These are phyloP conservation scores for Gobiocypris rarus DNA, from an alignment of 2,113 vertebrate genomes.

Conservation along the genomic window DNA sequence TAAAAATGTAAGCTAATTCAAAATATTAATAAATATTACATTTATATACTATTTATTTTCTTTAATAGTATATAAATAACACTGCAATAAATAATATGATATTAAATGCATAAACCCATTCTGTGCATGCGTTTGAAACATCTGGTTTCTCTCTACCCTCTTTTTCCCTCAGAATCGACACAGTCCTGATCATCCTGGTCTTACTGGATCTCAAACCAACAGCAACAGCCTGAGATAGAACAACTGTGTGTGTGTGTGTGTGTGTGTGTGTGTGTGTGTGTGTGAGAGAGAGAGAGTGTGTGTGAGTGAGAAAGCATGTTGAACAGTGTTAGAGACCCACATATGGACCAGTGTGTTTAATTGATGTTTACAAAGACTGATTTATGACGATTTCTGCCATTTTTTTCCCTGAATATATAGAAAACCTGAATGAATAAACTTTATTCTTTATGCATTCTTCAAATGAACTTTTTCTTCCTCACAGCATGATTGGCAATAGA, in stretches of 20 bases:
- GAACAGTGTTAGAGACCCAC: slow-evolving; percentile 17
- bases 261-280: slow-evolving; percentile 45
- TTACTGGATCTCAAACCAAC: slow-evolving; percentile 92
- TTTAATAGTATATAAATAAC: too few species aligned
- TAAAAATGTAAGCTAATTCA: too few species aligned
- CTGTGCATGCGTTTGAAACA: not conserved
- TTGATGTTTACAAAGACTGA: not conserved
- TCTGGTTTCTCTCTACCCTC: not conserved
- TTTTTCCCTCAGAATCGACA: slow-evolving; percentile 85
- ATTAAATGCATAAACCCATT: too few species aligned
- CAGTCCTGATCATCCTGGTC: slow-evolving; percentile 92
- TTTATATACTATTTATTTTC: too few species aligned
- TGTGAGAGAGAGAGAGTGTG: not conserved
- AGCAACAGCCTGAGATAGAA: slow-evolving; percentile 92
- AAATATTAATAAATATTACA: too few species aligned
- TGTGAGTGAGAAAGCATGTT: slow-evolving; percentile 25
- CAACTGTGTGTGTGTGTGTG: slow-evolving; percentile 46
- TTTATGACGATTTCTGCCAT: slow-evolving; percentile 35
- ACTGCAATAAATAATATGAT: too few species aligned
- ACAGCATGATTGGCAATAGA: not conserved
- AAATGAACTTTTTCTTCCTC: not conserved
- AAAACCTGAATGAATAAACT: slow-evolving; percentile 46
- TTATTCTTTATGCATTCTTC: slow-evolving; percentile 18
- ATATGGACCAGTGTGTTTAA: slow-evolving; percentile 33
- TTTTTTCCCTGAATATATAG: not conserved